Evolutionary conservation across 2,797 vertebrate species (phyloP).

Genomic region (Scleropages formosus): DNA sequence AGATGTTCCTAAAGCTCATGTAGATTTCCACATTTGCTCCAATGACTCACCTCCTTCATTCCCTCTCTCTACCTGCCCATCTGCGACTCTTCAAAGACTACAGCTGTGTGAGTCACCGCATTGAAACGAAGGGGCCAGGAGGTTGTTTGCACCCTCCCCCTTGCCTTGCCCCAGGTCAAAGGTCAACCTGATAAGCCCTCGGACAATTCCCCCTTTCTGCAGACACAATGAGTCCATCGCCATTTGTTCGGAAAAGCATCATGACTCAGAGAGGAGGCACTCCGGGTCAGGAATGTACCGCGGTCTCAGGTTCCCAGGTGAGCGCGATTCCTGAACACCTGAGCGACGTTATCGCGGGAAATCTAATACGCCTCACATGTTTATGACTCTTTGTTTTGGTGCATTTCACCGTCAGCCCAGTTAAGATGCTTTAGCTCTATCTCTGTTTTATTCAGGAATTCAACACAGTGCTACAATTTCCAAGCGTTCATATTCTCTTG

Average conservation of each 20-base stretch:
- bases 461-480: too few relatives aligned
- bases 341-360: neutral
- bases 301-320: conserved; percentile 25
- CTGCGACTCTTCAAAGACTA: neutral
- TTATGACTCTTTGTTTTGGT: neutral
- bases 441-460: too few relatives aligned
- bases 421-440: neutral
- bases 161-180: conserved; percentile 17
- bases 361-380: neutral
- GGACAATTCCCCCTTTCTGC: neutral
- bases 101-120: conserved; percentile 14
- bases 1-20: too few relatives aligned
- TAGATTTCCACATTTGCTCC: too few relatives aligned
- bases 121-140: neutral
- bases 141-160: neutral
- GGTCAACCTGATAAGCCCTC: conserved; percentile 8
- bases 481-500: too few relatives aligned
- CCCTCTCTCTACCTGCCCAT: neutral
- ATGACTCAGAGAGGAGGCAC: neutral
- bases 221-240: neutral
- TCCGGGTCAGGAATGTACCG: neutral
- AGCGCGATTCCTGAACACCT: too few relatives aligned
- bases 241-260: conserved; percentile 1
- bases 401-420: neutral
- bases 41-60: neutral